Conservation (phyloP, 2,797 vertebrate species). For the Pterois miles region DNA sequence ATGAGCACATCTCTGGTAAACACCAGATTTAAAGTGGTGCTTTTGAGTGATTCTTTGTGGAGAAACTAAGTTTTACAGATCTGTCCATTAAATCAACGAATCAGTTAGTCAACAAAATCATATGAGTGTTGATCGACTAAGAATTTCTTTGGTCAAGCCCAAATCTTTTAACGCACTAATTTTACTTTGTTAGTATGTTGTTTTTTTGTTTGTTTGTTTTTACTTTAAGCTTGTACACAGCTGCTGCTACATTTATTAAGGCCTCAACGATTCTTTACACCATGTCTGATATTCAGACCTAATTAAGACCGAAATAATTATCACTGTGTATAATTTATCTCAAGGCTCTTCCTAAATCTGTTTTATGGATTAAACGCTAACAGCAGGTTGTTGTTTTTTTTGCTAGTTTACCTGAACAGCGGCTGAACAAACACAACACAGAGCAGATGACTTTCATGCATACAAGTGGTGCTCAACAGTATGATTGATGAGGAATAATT, state of each 20-base stretch:
- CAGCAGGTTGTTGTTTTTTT: conserved; percentile 5
- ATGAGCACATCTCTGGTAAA: too few species aligned
- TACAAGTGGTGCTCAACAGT: conserved; percentile 10
- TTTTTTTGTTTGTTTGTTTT: background rate
- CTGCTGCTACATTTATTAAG: background rate
- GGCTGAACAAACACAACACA: background rate
- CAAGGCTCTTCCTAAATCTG: background rate
- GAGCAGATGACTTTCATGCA: conserved; percentile 15
- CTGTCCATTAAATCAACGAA: background rate
- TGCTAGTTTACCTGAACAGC: background rate
- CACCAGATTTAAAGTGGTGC: background rate
- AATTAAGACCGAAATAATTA: background rate
- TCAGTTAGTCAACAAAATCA: background rate
- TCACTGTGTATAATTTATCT: background rate
- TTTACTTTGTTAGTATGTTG: background rate
- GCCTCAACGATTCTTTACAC: background rate
- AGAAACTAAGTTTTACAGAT: background rate
- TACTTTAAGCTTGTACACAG: background rate
- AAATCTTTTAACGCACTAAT: background rate
- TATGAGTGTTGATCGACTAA: background rate
- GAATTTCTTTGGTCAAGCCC: background rate
- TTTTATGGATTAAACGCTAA: conserved; percentile 4
- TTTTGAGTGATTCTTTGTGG: background rate
- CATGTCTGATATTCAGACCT: background rate
- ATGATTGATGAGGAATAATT: conserved; percentile 43